Conservation (phyloP, 2,113 vertebrate species). For the Takifugu flavidus region DNA sequence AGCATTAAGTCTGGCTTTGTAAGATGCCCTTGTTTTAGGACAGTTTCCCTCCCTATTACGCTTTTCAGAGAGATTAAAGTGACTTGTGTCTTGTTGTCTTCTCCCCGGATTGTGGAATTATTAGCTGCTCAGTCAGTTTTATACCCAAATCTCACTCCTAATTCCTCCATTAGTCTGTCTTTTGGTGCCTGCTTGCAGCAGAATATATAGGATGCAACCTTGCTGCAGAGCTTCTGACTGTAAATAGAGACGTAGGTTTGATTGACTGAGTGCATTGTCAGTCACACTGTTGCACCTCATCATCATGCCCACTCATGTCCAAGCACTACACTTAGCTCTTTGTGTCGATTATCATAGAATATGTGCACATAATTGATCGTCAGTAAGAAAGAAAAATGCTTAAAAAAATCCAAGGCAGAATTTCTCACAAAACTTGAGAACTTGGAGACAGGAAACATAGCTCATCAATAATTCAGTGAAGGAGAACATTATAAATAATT, state of each 20-base stretch:
- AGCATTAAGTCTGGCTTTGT: conserved; percentile 52
- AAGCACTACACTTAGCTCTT: neutral
- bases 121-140: neutral
- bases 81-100: conserved; percentile 30
- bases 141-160: too few species aligned
- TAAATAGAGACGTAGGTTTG: too few species aligned
- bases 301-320: conserved; percentile 3
- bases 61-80: conserved; percentile 53
- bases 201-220: too few species aligned
- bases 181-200: too few species aligned
- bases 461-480: conserved; percentile 65
- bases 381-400: conserved; percentile 1
- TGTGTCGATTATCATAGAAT: conserved; percentile 35
- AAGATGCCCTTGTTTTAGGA: conserved; percentile 53
- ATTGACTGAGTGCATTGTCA: too few species aligned
- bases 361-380: conserved; percentile 36
- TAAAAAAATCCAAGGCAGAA: conserved; percentile 12
- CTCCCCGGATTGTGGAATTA: conserved; percentile 36
- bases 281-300: neutral
- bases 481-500: conserved; percentile 70
- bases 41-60: conserved; percentile 32
- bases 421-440: conserved; percentile 51
- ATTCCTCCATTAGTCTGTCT: too few species aligned
- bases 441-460: conserved; percentile 59
- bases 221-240: too few species aligned